Evolutionary conservation across 2,888 invertebrate genomes (phyloP).

Genomic region (Lasioglossum pauxillum): DNA sequence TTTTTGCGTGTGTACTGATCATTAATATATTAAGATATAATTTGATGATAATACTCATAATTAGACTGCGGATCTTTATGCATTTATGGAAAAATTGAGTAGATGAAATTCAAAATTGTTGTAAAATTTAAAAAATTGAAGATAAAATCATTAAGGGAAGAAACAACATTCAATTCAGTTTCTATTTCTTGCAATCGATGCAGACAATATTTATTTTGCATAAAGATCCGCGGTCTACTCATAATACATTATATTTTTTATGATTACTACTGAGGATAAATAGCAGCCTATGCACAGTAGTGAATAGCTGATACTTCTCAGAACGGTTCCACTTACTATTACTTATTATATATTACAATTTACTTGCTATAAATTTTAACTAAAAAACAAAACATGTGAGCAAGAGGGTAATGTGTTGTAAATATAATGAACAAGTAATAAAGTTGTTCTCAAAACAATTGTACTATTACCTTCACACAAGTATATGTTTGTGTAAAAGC

Average conservation of each 20-base stretch:
- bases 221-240: neutral
- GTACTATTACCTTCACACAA: neutral
- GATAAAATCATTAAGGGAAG: too few species aligned
- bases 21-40: neutral
- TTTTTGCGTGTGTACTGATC: neutral
- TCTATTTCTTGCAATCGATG: too few species aligned
- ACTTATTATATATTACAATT: constrained; percentile 29
- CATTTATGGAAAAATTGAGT: too few species aligned
- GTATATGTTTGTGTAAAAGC: neutral
- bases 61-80: neutral
- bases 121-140: too few species aligned
- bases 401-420: neutral
- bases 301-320: constrained; percentile 16
- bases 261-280: neutral
- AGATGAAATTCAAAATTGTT: too few species aligned
- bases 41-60: neutral
- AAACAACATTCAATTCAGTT: too few species aligned
- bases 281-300: constrained; percentile 5
- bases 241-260: neutral
- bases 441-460: constrained; percentile 3
- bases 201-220: too few species aligned
- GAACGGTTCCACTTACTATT: neutral
- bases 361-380: constrained; percentile 44
- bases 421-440: constrained; percentile 11
- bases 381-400: constrained; percentile 39